Evolutionary conservation across 2,888 invertebrate species (phyloP), one percentile per base, ranked within the genome.

Genomic region (Rhamphomyia laevipes): DNA sequence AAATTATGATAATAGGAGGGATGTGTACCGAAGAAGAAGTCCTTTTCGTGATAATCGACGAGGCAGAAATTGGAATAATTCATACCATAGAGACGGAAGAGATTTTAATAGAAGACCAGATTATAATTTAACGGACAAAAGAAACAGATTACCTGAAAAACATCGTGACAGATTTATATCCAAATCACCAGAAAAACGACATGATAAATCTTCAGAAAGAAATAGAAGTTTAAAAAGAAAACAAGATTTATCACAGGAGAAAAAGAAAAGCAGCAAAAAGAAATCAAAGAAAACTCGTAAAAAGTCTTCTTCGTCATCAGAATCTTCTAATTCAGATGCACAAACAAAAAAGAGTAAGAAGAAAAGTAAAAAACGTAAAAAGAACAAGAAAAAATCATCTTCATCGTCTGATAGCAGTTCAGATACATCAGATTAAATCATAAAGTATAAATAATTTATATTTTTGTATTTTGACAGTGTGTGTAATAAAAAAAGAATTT

Each of bases 231-330:
- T 27, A 7, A 27, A 4, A 27, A 27, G 23, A 27, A 3, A 4
- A 5, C 21, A 21, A 21, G 23, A 27, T 9, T 13, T 10, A n/a
- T n/a, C 35, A 35, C n/a, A 11, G 5, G 17, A 38, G 4, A 38
- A 23, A 43, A 7, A 43, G 12, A 18, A 3, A 13, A 16, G 16
- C 50, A 53, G 9, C 54, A 53, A 27, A 52, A 43, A 37, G 18
- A 43, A 9, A 16, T 23, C 11, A 41, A 43, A 27, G 50, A 55
- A 11, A 52, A 46, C 15, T 48, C 53, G n/a, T 30, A 2, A 27
- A 11, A 27, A 50, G 45, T n/a, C 18, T 17, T 17, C 16, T 27
- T 23, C 33, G 23, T 44, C 44, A 15, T 12, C 5, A 12, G 10
- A 7, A 13, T n/a, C n/a, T n/a, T 30, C 18, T 2, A 12, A 7